Evolutionary conservation across 2,797 vertebrate species (phyloP), one percentile per base, ranked within the genome.

Genomic region (Lagorchestes hirsutus): DNA sequence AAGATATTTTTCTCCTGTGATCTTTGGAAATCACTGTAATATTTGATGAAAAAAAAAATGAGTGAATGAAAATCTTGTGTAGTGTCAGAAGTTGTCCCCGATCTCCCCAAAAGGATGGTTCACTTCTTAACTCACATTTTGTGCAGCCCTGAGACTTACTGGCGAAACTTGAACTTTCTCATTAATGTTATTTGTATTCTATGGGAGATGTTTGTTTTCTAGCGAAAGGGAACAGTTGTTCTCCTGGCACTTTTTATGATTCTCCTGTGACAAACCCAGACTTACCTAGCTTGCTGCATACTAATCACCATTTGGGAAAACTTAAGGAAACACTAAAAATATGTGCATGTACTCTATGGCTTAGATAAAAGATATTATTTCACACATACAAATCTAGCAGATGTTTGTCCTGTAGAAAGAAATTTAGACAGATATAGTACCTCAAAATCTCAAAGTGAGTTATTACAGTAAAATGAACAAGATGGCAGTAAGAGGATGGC

Each of bases 11-110:
- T n/a, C 24, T 8, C 40, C 24, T 87, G 24, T 50, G 40, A 87
- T 50, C 74, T 50, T 87, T 87, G 50, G 92, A 96, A 97, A 52
- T 90, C 54, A 96, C 97, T 94, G 90, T 54, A 97, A 95, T 93
- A 96, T 94, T 62, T 96, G 94, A 55, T 92, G 54, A 13, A 96
- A 96, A 94, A 67, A 59, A 57, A 27, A 55, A 74, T 92, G 90
- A 55, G 54, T 16, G 55, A 90, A 93, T 10, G 67, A 87, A 54
- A 87, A 54, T 93, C 56, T 87, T n/a, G 58, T 55, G 9, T 34
- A n/a, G 1, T 93, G 74, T 67, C 74, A 2, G 91, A 95, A 96
- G 92, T 82, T 96, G 28, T 96, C 95, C 74, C 74, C 27, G 58
- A n/a, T 90, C 94, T 90, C 74, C 92, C n/a, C 95, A 95, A 90